phyloP scores from a whole-genome alignment of 2,797 vertebrate genomes.

The Arnoldichthys spilopterus region DNA sequence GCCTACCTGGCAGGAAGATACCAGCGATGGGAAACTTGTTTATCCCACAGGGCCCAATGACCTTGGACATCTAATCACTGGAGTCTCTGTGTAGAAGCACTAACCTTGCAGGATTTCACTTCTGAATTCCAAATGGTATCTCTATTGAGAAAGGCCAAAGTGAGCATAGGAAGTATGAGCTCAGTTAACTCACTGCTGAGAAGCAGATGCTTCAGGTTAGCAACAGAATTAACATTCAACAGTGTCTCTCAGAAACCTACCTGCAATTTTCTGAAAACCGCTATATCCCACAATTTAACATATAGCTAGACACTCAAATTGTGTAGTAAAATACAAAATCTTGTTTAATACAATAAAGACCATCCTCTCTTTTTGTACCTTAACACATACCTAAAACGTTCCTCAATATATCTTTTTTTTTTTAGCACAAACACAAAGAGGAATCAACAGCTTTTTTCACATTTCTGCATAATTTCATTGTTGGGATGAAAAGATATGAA shows the following conservation, averaged over 20 bases:
- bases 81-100: background rate
- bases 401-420: too few species aligned
- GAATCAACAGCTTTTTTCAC: too few species aligned
- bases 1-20: constrained; percentile 14
- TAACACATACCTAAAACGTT: too few species aligned
- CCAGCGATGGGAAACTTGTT: constrained; percentile 12
- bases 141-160: background rate
- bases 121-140: background rate
- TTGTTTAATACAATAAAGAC: too few species aligned
- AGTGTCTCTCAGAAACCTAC: background rate
- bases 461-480: too few species aligned
- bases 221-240: background rate
- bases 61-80: constrained; percentile 2
- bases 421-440: too few species aligned
- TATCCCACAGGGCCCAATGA: background rate
- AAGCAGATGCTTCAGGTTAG: background rate
- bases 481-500: too few species aligned
- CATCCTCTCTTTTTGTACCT: too few species aligned
- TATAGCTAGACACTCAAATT: too few species aligned
- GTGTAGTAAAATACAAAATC: too few species aligned
- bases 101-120: constrained; percentile 15
- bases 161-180: background rate
- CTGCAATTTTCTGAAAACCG: background rate
- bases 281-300: background rate
- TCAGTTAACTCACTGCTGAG: background rate